Conservation (phyloP, 2,888 invertebrate species). For the Luperina testacea region DNA sequence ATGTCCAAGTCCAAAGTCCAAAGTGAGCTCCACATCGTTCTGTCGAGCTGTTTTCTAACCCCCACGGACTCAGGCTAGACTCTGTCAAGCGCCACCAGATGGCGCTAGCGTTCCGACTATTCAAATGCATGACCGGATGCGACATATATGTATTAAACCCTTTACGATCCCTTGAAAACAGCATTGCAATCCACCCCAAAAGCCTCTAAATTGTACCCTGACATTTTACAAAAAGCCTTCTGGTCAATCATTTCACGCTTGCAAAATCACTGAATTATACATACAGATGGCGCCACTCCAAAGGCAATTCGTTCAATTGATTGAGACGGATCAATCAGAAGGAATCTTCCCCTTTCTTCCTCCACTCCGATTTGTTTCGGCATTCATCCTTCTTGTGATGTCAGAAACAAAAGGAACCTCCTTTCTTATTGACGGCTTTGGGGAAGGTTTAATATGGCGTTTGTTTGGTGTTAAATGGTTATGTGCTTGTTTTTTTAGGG, state of each 20-base stretch:
- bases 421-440: conserved; percentile 32
- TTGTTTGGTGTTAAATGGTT: conserved; percentile 7
- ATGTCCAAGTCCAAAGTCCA: too few relatives aligned
- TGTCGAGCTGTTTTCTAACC: too few relatives aligned
- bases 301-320: conserved; percentile 47
- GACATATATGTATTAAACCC: too few relatives aligned
- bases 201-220: not conserved
- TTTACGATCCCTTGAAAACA: not conserved
- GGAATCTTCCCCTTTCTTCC: conserved; percentile 26
- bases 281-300: conserved; percentile 10
- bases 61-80: too few relatives aligned
- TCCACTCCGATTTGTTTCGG: conserved; percentile 22
- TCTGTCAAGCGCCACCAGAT: too few relatives aligned
- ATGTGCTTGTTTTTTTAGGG: not conserved
- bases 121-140: too few relatives aligned
- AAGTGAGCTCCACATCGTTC: too few relatives aligned
- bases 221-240: not conserved
- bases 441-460: not conserved
- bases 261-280: conserved; percentile 10
- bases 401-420: conserved; percentile 27
- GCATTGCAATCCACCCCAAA: conserved; percentile 7
- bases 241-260: conserved; percentile 33
- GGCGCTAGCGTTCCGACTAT: too few relatives aligned
- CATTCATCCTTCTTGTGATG: conserved; percentile 20
- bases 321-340: conserved; percentile 48